Evolutionary conservation across 1,140 invertebrate species (phyloP).

Genomic region (Hycleus cichorii): DNA sequence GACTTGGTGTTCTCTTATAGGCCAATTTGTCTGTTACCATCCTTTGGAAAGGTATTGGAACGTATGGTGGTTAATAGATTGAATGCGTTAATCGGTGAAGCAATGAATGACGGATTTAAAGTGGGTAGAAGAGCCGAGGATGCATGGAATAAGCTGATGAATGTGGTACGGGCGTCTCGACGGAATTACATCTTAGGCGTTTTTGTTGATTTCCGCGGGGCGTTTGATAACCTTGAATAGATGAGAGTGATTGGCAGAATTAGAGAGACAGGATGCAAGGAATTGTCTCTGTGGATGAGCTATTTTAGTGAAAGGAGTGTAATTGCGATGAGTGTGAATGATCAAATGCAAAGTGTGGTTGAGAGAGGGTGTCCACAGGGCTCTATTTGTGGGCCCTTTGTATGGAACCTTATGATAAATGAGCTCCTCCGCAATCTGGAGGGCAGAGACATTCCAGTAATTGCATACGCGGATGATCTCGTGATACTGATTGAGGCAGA

Average conservation of each 20-base stretch:
- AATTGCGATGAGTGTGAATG: not conserved
- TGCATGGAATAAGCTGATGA: slow-evolving; percentile 17
- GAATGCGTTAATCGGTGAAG: not conserved
- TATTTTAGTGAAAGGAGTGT: not conserved
- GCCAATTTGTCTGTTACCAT: slow-evolving; percentile 29
- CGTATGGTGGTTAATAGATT: slow-evolving; percentile 22
- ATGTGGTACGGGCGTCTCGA: not conserved
- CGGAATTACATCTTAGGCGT: slow-evolving; percentile 34
- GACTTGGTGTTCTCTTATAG: slow-evolving; percentile 27
- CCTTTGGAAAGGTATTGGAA: slow-evolving; percentile 31
- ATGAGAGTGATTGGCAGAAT: slow-evolving; percentile 27
- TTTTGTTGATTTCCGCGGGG: slow-evolving; percentile 42
- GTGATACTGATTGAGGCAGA: not conserved
- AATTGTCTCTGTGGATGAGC: not conserved
- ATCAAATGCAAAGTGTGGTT: no score
- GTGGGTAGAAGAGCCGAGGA: slow-evolving; percentile 34
- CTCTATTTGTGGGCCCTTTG: slow-evolving; percentile 23
- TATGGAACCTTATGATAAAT: slow-evolving; percentile 19
- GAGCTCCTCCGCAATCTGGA: not conserved
- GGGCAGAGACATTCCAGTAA: not conserved
- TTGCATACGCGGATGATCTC: slow-evolving; percentile 2
- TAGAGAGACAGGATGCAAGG: not conserved
- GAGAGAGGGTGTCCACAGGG: slow-evolving; percentile 23
- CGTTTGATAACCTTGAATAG: slow-evolving; percentile 42
- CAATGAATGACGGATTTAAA: slow-evolving; percentile 17